Evolutionary conservation across 2,797 vertebrate species (phyloP), one percentile per base, ranked within the genome.

Genomic region (Hafferia zeledoni): DNA sequence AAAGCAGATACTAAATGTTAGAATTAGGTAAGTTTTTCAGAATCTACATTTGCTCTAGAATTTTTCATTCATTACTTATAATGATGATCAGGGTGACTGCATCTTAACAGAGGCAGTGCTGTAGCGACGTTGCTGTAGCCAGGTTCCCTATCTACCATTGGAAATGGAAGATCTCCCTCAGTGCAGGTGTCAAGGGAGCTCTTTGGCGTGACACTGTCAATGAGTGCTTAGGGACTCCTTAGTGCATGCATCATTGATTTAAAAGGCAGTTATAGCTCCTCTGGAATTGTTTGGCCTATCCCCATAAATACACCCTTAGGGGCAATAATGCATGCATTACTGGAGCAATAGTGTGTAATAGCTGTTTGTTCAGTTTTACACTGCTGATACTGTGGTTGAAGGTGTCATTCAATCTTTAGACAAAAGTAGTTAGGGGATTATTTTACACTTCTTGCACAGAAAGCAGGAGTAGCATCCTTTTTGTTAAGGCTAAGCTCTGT

Each of bases 361-460:
- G 50, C 55, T 86, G 33, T 78, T 93, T 6, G 0, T 53, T 89
- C 71, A 41, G 77, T 83, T 92, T 87, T 88, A 59, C 23, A 10
- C 55, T 44, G 41, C 56, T 88, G 79, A 63, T 83, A 55, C 20
- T 43, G 31, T 70, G 63, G 82, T 13, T 83, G 87, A 94, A 83
- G 55, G 61, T 91, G 72, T 81, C 84, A 90, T 88, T 88, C 83
- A 61, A 53, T 72, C 44, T 90, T 89, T 61, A 80, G 43, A 83
- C 27, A 87, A 77, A 83, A 77, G 24, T 85, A 56, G 47, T 77
- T 71, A 46, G 56, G 84, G 25, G 44, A 78, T 87, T 90, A 81
- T 79, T 87, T 78, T 67, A 39, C 15, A 37, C 22, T 81, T 91
- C 30, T 37, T 71, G 15, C 31, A 61, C 2, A 46, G 64, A 59